A percentile compares a stretch with the other conserved stretches of the same genome.
Conservation (phyloP, 2,888 invertebrate species). For the Lycaena phlaeas region DNA sequence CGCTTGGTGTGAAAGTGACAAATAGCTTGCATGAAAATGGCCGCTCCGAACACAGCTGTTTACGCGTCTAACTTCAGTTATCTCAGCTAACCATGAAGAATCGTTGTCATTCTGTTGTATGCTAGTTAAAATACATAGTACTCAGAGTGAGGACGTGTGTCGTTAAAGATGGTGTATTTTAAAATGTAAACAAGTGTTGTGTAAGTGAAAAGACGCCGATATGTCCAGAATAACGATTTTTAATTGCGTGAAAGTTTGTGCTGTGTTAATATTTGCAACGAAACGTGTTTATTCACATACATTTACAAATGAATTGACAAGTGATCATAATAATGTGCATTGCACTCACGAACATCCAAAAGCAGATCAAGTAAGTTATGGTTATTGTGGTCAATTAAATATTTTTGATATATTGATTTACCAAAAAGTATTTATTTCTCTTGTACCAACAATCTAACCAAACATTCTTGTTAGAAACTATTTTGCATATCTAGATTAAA, state of each 20-base stretch:
- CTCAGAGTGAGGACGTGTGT: background rate
- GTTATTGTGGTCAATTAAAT: background rate
- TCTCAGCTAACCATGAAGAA: background rate
- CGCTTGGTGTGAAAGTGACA: too few relatives aligned
- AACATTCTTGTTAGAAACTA: too few relatives aligned
- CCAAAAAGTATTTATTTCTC: background rate
- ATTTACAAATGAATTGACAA: conserved; percentile 30
- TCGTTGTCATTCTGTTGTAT: conserved; percentile 4
- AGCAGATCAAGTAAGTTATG: conserved; percentile 74
- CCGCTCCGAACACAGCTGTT: too few relatives aligned
- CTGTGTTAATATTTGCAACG: conserved; percentile 22
- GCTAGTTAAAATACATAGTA: background rate
- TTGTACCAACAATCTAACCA: too few relatives aligned
- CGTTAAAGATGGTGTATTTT: conserved; percentile 12
- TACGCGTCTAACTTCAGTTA: background rate
- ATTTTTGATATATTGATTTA: background rate
- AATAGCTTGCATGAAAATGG: too few relatives aligned
- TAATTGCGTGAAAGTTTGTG: conserved; percentile 26
- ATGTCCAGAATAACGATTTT: conserved; percentile 30
- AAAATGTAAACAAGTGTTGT: conserved; percentile 52
- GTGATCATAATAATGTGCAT: conserved; percentile 44
- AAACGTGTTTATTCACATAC: conserved; percentile 31
- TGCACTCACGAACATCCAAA: conserved; percentile 79
- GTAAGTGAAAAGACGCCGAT: conserved; percentile 23
- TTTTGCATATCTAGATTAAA: too few relatives aligned